phyloP scores from a whole-genome alignment of 30 jellyfish, hydroid and myxozoan species.

The Turritopsis rubra region DNA sequence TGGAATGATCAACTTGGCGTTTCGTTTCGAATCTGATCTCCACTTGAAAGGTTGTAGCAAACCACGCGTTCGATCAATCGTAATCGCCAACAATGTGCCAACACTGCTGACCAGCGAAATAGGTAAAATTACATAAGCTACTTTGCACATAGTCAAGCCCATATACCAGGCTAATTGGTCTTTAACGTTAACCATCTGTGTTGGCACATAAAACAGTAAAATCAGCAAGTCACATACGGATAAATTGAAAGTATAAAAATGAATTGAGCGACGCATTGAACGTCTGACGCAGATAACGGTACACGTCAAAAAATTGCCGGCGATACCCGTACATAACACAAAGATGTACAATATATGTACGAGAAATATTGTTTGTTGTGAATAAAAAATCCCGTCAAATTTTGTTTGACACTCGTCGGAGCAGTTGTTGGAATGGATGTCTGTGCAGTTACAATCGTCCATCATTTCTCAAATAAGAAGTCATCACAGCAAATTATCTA shows the following conservation, averaged over 20 bases:
- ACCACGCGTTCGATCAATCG: conserved; percentile 92
- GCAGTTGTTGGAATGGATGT: not conserved
- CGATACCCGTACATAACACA: conserved; percentile 54
- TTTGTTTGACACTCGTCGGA: not conserved
- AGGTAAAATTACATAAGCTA: conserved; percentile 47
- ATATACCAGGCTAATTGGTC: conserved; percentile 65
- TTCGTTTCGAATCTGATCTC: conserved; percentile 75
- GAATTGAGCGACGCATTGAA: conserved; percentile 86
- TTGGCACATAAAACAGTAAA: conserved; percentile 62
- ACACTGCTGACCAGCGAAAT: conserved; percentile 63
- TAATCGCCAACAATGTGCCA: conserved; percentile 86
- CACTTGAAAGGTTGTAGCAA: conserved; percentile 75
- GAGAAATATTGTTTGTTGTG: conserved; percentile 8
- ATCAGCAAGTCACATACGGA: conserved; percentile 74
- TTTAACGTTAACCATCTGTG: conserved; percentile 68
- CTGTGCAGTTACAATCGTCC: conserved; percentile 1
- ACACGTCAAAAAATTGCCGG: conserved; percentile 86
- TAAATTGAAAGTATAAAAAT: conserved; percentile 75
- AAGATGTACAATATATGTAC: conserved; percentile 36
- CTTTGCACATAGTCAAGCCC: conserved; percentile 77
- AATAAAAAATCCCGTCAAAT: not conserved
- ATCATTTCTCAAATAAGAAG: not conserved
- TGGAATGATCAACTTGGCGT: conserved; percentile 46
- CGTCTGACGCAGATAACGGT: conserved; percentile 54
- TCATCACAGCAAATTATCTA: not conserved